Base-by-base conservation (phyloP, 2,888 invertebrate species). In the Lepidochrysops patricia region DNA sequence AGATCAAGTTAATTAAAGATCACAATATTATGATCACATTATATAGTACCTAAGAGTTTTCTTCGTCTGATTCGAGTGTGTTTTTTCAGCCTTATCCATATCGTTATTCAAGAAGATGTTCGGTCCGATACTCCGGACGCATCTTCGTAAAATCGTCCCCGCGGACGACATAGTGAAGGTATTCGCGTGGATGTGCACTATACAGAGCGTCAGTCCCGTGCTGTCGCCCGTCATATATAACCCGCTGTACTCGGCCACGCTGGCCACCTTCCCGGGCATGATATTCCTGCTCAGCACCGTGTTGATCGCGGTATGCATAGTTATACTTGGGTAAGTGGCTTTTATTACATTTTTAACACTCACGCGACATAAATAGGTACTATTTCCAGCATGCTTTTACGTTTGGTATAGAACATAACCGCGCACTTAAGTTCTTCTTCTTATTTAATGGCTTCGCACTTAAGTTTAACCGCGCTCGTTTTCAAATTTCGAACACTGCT, bases 91-190 rank as follows among this genome's bases (percentile, higher is more conserved):
- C 50, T 52, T 32, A 3, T 34, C 26, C 26, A 27, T 35, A 9
- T 57, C 35, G 9, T 19, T 34, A 63, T 86, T 93, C 63, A 84
- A 86, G 63, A 89, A 90, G 0, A 72, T 92, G 7, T 76, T 91
- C 7, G 81, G 90, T 34, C 92, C 94, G 0, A 82, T 93, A 64
- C 77, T 91, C 57, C 82, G 92, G 59, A 90, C 93, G 0, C 78
- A 92, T 62, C 71, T 94, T 27, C 91, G 93, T 0, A 93, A 93
- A 72, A 85, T 90, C 29, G 82, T 93, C 13, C 90, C 91, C 0
- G 66, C 82, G 9, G 89, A 91, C 61, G 94, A 94, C 66, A 82
- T 91, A 77, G 93, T 93, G 2, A 93, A 93, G 81, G 90, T 94
- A 26, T 94, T 94, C 72, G 91, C 94, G 0, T 79, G 94, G 58